A percentile compares a stretch with the other conserved stretches of the same genome.
Evolutionary conservation across 2,797 vertebrate species (phyloP).

Genomic region (Gobionotothen gibberifrons): DNA sequence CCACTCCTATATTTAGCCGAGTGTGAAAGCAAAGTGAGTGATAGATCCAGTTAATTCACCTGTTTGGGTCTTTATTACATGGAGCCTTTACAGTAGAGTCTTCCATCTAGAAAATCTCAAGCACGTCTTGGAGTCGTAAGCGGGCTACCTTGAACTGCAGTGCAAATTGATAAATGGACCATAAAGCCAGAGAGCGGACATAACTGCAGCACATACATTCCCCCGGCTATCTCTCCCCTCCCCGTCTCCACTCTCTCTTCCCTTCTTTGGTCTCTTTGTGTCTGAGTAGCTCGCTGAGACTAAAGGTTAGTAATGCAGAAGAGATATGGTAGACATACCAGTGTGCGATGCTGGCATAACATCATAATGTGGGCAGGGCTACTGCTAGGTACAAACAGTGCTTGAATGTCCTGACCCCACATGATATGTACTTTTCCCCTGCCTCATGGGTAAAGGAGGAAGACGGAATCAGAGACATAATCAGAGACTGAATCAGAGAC

Average conservation of each 20-base stretch:
- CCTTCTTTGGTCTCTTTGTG: neutral
- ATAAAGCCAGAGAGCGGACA: constrained; percentile 38
- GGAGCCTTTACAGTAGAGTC: constrained; percentile 10
- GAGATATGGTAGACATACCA: constrained; percentile 33
- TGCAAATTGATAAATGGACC: constrained; percentile 41
- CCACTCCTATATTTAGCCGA: constrained; percentile 45
- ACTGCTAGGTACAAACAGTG: neutral
- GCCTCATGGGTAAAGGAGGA: neutral
- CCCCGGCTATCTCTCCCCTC: constrained; percentile 9
- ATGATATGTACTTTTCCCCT: neutral
- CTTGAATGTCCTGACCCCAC: neutral
- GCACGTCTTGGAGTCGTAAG: constrained; percentile 17
- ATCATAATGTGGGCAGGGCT: constrained; percentile 21
- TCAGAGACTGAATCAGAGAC: neutral
- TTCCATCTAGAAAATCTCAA: constrained; percentile 43
- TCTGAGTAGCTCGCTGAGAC: constrained; percentile 28
- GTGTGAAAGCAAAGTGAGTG: constrained; percentile 17
- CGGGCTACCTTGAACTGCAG: constrained; percentile 36
- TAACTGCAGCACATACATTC: constrained; percentile 28
- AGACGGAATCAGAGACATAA: neutral
- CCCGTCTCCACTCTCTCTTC: neutral
- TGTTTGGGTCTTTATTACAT: constrained; percentile 16
- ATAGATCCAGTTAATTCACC: constrained; percentile 29
- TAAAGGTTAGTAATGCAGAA: constrained; percentile 56
- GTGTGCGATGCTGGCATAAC: constrained; percentile 31